A percentile compares a stretch with the other conserved stretches of the same genome.
Evolutionary conservation across 2,113 vertebrate genomes (phyloP).

Genomic region (Prunella himalayana): DNA sequence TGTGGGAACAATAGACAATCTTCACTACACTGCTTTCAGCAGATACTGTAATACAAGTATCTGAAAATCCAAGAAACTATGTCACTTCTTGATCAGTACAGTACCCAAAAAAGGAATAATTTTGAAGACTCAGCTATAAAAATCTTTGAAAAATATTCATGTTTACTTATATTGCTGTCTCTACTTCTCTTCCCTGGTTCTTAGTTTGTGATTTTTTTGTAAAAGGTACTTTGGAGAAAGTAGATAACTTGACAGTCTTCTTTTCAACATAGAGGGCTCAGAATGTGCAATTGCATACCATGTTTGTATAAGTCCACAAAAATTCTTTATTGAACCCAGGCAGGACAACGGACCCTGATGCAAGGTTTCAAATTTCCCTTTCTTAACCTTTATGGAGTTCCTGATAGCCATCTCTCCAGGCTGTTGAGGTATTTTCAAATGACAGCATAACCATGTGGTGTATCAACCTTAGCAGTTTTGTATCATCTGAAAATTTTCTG

Average conservation of each 20-base stretch:
- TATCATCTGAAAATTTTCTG: not conserved
- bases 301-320: not conserved
- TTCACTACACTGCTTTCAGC: not conserved
- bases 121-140: not conserved
- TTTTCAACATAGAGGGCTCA: not conserved
- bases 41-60: not conserved
- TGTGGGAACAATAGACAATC: not conserved
- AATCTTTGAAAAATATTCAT: not conserved
- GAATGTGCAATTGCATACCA: not conserved
- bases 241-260: not conserved
- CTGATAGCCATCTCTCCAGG: not conserved
- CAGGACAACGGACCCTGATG: not conserved
- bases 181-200: not conserved
- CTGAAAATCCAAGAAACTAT: not conserved
- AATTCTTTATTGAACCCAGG: not conserved
- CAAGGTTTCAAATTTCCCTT: not conserved
- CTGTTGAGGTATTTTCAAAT: not conserved
- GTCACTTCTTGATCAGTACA: not conserved
- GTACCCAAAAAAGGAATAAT: not conserved
- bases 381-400: not conserved
- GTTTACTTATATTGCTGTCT: not conserved
- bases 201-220: not conserved
- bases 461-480: not conserved
- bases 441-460: not conserved
- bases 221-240: not conserved